Base-by-base conservation (phyloP, 2,888 invertebrate species). In the Drosophila bunnanda region DNA sequence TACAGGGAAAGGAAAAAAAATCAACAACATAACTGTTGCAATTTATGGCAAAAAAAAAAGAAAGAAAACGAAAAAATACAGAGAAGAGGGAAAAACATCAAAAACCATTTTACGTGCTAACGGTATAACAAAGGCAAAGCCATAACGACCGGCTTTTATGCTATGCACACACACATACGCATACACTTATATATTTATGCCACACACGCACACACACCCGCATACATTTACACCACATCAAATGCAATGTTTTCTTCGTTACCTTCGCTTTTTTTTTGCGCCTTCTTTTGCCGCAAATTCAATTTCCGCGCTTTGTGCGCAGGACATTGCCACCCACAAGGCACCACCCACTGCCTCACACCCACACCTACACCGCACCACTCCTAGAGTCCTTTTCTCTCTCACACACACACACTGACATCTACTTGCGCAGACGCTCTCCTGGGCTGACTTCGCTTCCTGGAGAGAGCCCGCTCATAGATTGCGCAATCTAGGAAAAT, bases 301-400 rank as follows among this genome's bases (percentile, higher is more conserved):
- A 85, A 85, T 85, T 85, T 85, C 89, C 89, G 89, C 80, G 82
- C 89, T 78, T 88, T 85, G 84, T 89, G 89, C 83, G 77, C 88
- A 88, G 80, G 75, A 79, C 77, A 75, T 48, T n/a, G 53, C 39
- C 52, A 25, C 77, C 34, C 48, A 65, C 66, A 28, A 20, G 30
- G 32, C 20, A 25, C 22, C 55, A 22, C 44, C 43, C 50, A 50
- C 13, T 54, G 28, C 25, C 53, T 34, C 22, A 13, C 28, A 17
- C 58, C 43, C 38, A 25, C 25, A 25, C 4, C 25, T 25, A 25
- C 25, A 25, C 25, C 25, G 4, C 25, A 38, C 20, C 39, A 32
- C 53, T 34, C 25, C 32, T 8, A 4, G n/a, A 28, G 17, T 32
- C 20, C 8, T 13, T n/a, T 10, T 10, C 28, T n/a, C 46, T 3